Evolutionary conservation across 1,140 invertebrate genomes (phyloP), one percentile per base, ranked within the genome.

Genomic region (Drosophila watanabei): DNA sequence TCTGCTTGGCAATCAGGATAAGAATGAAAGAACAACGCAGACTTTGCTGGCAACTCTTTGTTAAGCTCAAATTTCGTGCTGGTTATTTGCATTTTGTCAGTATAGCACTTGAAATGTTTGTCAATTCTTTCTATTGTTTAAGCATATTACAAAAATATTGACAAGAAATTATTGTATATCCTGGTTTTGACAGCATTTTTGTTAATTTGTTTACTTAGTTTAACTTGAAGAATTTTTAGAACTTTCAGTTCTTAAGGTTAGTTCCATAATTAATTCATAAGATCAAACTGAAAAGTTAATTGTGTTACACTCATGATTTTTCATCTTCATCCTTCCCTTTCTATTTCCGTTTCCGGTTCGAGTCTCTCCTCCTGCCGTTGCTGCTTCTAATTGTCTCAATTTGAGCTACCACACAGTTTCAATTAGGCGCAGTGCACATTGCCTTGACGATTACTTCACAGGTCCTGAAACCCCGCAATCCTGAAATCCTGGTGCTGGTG

Each of bases 321-420:
- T 59, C 2, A 39, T 10, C 24, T 8, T 52, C 46, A 14, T 45
- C 30, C 20, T 48, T 61, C 24, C 59, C 24, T 14, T 16, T 16
- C 24, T 43, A 61, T 45, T 49, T 49, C 58, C 45, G 24, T 48
- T 49, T 48, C 35, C 32, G 30, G n/a, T 41, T 32, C 30, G 14
- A 49, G 5, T 57, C 61, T n/a, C 9, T 61, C 18, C 48, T 28
- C 14, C 16, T 41, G 51, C 32, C 61, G 64, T 6, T 54, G 46
- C 41, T 65, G 58, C 30, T 65, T 76, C 70, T 82, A 89, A 89
- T 82, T 90, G 86, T 88, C 81, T 79, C 75, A 79, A 75, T 89
- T 89, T 79, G 59, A 75, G 85, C 85, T 79, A 75, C 85, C 86
- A 68, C 81, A 89, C 68, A 89, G 81, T 88, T 88, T 89, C 84